Evolutionary conservation across 2,797 vertebrate genomes (phyloP).

Genomic region (Amniataba percoides): DNA sequence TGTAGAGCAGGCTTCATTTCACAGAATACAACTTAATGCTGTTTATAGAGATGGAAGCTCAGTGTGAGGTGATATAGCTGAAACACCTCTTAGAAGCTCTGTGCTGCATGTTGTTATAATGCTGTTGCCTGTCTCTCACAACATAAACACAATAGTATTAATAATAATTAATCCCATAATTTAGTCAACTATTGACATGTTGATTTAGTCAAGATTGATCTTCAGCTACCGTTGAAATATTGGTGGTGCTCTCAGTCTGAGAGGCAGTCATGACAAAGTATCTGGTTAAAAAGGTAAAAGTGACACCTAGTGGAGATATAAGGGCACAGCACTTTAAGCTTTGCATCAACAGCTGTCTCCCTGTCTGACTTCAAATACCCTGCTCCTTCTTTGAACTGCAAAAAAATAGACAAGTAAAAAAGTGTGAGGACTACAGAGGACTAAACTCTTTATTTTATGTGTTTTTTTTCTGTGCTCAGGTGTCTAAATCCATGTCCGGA

Average conservation of each 20-base stretch:
- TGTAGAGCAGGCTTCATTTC: constrained; percentile 26
- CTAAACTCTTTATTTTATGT: neutral
- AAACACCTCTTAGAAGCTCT: constrained; percentile 22
- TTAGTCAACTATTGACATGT: constrained; percentile 8
- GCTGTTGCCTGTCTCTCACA: constrained; percentile 17
- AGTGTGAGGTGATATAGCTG: neutral
- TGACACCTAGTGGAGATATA: constrained; percentile 75
- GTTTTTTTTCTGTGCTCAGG: constrained; percentile 78
- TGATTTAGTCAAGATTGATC: constrained; percentile 27
- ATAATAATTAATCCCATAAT: constrained; percentile 23
- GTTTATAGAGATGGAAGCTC: constrained; percentile 39
- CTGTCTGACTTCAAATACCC: neutral
- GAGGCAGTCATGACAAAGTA: neutral
- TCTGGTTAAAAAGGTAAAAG: constrained; percentile 60
- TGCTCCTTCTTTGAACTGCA: neutral
- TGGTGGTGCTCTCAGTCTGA: constrained; percentile 8
- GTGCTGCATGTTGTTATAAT: neutral
- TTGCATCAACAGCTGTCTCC: neutral
- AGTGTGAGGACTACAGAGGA: neutral
- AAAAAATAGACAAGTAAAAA: neutral
- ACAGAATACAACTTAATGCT: constrained; percentile 36
- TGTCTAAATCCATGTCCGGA: constrained; percentile 94
- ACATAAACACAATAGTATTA: constrained; percentile 9
- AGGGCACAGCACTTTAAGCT: constrained; percentile 27
- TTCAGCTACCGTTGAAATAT: neutral